Base-by-base conservation (phyloP, 2,888 invertebrate genomes). In the Gerris lacustris region DNA sequence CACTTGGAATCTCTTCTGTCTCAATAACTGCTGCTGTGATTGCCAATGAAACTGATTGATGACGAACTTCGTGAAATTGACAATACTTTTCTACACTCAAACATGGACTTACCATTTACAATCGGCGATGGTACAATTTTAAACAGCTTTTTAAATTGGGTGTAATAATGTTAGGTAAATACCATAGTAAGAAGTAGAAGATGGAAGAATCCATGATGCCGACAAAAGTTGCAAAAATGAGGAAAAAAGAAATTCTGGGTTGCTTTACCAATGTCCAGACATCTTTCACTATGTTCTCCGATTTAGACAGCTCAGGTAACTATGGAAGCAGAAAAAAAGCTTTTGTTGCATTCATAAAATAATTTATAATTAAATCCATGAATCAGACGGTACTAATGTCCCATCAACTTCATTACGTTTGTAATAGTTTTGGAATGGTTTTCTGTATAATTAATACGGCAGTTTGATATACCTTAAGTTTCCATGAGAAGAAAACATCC, bases 131-230 rank as follows among this genome's bases (percentile, higher is more conserved):
- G 4, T 31, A 4, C 4, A 44, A 45, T 31, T 63, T 6, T 6
- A 17, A 7, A 9, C 6, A 44, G 63, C 4, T 63, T 11, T 66
- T n/a, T 55, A 71, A 15, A 63, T 82, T 77, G 87, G 88, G 91
- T 91, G 17, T 62, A 67, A n/a, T 44, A 70, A 69, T 44, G 67
- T n/a, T 45, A 44, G 67, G 67, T 82, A 77, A 31, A 1, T 31
- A 88, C 89, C 92, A 92, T 79, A 92, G 91, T 82, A 91, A 84
- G 76, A 89, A 92, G 77, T 90, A 92, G 17, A 91, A 88, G 69
- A 92, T 86, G 79, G 91, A 91, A 68, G 91, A 88, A 76, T 92
- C 92, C 45, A 91, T 83, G 0, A 90, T 86, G 0, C 92, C 92
- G 0, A 88, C 89, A 9, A 91, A 83, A 0, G 88, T 86, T 0